Conservation (phyloP, 2,888 invertebrate species). For the Amiota communis region DNA sequence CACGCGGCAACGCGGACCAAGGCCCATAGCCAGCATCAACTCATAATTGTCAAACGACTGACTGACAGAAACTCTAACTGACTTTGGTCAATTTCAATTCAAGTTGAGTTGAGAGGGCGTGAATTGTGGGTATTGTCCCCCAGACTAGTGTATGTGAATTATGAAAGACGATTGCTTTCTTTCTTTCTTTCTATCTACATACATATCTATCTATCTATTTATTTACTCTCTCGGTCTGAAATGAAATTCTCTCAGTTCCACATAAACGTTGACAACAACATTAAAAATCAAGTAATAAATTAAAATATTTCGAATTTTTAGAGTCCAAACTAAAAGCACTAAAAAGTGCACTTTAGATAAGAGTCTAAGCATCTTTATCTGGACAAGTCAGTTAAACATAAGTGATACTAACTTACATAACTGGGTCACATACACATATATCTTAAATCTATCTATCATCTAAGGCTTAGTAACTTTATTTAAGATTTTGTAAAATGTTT, state of each 20-base stretch:
- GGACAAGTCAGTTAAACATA: neutral
- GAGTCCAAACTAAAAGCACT: slow-evolving; percentile 15
- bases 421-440: slow-evolving; percentile 7
- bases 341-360: slow-evolving; percentile 65
- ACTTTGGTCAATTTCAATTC: neutral
- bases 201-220: too few species aligned
- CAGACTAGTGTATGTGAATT: slow-evolving; percentile 18
- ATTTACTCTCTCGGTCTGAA: too few species aligned
- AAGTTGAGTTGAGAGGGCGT: too few species aligned
- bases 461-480: too few species aligned
- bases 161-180: slow-evolving; percentile 19
- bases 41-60: slow-evolving; percentile 17
- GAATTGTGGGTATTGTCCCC: neutral
- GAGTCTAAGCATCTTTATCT: slow-evolving; percentile 31
- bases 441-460: too few species aligned
- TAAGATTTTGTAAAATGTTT: too few species aligned
- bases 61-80: too few species aligned
- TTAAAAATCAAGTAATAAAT: slow-evolving; percentile 62
- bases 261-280: slow-evolving; percentile 16
- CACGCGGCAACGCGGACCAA: neutral
- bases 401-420: slow-evolving; percentile 6
- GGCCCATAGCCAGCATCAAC: slow-evolving; percentile 17
- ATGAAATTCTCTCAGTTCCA: neutral
- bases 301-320: slow-evolving; percentile 50
- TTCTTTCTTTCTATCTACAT: neutral